Evolutionary conservation across 2,888 invertebrate genomes (phyloP).

Genomic region (Megastigmus dorsalis): DNA sequence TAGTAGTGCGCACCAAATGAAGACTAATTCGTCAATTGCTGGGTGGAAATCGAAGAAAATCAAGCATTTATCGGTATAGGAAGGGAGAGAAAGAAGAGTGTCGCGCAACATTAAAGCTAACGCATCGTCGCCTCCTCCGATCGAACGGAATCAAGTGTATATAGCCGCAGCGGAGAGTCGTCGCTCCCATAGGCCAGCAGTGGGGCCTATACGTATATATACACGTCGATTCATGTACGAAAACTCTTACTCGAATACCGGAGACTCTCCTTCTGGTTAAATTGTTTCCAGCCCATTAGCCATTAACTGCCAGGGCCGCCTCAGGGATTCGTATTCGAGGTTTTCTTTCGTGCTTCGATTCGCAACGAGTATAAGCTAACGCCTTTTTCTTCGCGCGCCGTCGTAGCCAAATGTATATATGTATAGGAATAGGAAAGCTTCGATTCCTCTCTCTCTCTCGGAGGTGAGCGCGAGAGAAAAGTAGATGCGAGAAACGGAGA

Average conservation of each 20-base stretch:
- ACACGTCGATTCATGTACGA: conserved; percentile 18
- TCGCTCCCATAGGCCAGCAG: too few species aligned
- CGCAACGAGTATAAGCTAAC: conserved; percentile 52
- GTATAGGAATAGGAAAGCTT: not conserved
- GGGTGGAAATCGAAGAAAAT: not conserved
- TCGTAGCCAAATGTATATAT: too few species aligned
- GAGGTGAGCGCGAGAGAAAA: not conserved
- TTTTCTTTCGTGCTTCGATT: conserved; percentile 60
- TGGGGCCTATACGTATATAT: too few species aligned
- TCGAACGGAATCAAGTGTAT: conserved; percentile 22
- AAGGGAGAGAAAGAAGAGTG: conserved; percentile 6
- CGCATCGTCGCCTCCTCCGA: conserved; percentile 28
- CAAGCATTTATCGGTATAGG: conserved; percentile 12
- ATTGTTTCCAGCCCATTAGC: conserved; percentile 72
- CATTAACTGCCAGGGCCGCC: conserved; percentile 62
- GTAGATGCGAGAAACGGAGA: not conserved
- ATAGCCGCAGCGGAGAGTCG: conserved; percentile 10
- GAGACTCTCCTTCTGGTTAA: conserved; percentile 60
- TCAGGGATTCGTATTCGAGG: conserved; percentile 66
- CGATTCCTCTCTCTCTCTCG: conserved; percentile 17
- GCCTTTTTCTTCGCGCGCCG: not conserved
- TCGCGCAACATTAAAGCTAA: conserved; percentile 38
- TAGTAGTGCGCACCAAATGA: too few species aligned
- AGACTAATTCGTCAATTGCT: not conserved
- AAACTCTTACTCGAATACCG: conserved; percentile 17